Evolutionary conservation across 2,888 invertebrate species (phyloP).

Genomic region (Poecilus cupreus): DNA sequence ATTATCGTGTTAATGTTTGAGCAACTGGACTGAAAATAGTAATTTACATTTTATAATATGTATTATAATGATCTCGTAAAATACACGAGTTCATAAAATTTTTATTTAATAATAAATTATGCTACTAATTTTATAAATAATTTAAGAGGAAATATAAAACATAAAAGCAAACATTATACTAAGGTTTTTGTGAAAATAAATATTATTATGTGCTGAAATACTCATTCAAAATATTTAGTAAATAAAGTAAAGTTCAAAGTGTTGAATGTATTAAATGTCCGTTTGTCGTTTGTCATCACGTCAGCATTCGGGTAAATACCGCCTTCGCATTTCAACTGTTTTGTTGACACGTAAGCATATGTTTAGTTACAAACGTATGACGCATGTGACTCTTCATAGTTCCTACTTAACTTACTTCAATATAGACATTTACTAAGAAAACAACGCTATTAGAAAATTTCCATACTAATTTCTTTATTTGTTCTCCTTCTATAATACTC

Average conservation of each 20-base stretch:
- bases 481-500: too few species aligned
- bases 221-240: not conserved
- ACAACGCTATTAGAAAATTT: not conserved
- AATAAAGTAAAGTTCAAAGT: not conserved
- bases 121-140: not conserved
- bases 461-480: not conserved
- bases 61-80: constrained; percentile 15
- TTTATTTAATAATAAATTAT: not conserved
- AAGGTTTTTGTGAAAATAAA: not conserved
- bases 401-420: not conserved
- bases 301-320: not conserved
- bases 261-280: not conserved
- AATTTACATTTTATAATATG: constrained; percentile 19
- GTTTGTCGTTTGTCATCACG: not conserved
- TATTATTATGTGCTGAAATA: not conserved
- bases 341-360: constrained; percentile 18
- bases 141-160: not conserved
- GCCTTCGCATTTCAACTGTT: not conserved
- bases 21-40: constrained; percentile 30
- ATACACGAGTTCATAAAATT: not conserved
- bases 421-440: not conserved
- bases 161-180: not conserved
- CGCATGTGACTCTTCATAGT: not conserved
- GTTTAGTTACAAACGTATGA: not conserved
- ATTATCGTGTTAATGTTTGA: constrained; percentile 32